Base-by-base conservation (phyloP, 2,888 invertebrate species). In the Autographa gamma region DNA sequence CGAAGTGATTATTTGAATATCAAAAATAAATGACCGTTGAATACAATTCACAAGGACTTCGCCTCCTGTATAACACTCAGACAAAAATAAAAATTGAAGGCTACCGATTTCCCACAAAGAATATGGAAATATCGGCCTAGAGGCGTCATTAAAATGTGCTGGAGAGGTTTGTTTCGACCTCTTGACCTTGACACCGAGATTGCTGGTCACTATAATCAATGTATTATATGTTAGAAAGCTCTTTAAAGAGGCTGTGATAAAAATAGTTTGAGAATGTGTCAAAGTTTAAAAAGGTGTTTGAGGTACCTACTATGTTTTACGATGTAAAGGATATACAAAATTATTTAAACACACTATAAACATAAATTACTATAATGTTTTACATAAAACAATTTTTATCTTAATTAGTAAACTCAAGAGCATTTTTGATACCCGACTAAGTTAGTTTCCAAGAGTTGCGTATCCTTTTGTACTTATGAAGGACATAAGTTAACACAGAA, bases 61-160 rank as follows among this genome's bases (percentile, higher is more conserved):
- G 0, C 38, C 13, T 71, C 19, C 11, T 43, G 31, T 32, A 60
- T n/a, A 25, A 73, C 43, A 19, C 63, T 65, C 34, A 54, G 66
- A 63, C 58, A 48, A 76, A 56, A 65, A 32, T 63, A 56, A 32
- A 18, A 69, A 77, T 18, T 62, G 54, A 77, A 77, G 77, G 65
- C 64, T 68, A 63, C n/a, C n/a, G 43, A 71, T 71, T 25, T 61
- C 65, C 60, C 13, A 66, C 77, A 77, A 77, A 71, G 77, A 77
- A 71, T 77, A 77, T 80, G 77, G 59, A 63, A 77, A 77, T 77
- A 16, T 25, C 25, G 16, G 62, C 60, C 11, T 68, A 60, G 67
- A 71, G 77, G 63, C 41, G 61, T 77, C 80, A 77, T 77, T 80
- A 77, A 72, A 77, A 77, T 69, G 69, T 80, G 66, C 41, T 58